Conservation (phyloP, 1,140 invertebrate species). For the Trichonephila clavipes region DNA sequence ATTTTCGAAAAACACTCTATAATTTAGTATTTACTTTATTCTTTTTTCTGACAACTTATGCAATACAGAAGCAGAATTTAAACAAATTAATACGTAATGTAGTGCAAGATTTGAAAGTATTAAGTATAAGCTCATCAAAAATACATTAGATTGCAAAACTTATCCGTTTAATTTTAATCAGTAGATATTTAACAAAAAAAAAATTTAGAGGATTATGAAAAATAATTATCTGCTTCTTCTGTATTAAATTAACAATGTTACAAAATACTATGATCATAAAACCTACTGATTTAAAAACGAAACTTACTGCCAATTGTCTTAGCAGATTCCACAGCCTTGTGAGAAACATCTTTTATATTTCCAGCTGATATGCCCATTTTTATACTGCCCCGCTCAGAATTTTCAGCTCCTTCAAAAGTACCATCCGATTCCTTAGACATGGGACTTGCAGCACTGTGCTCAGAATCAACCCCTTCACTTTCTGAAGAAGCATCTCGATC, state of each 20-base stretch:
- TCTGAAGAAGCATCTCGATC: conserved; percentile 67
- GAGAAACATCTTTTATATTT: conserved; percentile 86
- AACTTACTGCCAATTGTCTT: conserved; percentile 89
- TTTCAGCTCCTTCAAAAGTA: conserved; percentile 52
- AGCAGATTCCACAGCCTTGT: conserved; percentile 94
- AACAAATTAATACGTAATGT: no score
- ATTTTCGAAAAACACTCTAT: no score
- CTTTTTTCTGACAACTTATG: no score
- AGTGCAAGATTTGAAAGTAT: no score
- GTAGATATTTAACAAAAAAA: no score
- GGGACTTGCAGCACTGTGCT: conserved; percentile 60
- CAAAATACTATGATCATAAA: background rate
- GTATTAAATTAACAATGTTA: background rate
- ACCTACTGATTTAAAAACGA: background rate
- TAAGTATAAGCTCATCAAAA: no score
- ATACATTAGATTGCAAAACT: no score
- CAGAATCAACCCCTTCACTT: conserved; percentile 64
- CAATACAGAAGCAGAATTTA: no score
- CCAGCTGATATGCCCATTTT: conserved; percentile 62
- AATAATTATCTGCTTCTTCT: no score
- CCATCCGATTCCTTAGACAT: conserved; percentile 47
- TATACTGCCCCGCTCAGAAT: conserved; percentile 27
- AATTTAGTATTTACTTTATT: no score
- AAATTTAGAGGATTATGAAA: no score
- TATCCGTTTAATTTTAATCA: no score